A percentile compares a stretch with the other conserved stretches of the same genome.
phyloP scores from a whole-genome alignment of 2,797 vertebrate genomes.

The Falco columbarius region DNA sequence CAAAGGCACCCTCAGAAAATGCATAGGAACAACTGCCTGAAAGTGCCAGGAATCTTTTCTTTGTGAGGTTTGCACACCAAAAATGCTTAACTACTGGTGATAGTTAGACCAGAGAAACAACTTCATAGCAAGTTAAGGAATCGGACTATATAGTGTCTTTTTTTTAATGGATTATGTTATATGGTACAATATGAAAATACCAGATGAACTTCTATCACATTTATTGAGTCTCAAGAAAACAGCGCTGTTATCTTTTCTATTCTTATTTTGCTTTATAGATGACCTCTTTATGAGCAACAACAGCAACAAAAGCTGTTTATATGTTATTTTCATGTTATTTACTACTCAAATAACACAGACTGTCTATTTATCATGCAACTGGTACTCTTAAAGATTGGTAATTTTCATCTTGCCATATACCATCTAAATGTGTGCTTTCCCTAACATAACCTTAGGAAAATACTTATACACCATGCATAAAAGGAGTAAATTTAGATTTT shows the following conservation, averaged over 20 bases:
- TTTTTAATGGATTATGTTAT: background rate
- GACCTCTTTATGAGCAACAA: background rate
- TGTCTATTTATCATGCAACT: background rate
- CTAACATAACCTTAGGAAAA: background rate
- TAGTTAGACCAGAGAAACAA: background rate
- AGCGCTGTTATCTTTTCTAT: background rate
- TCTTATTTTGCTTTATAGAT: background rate
- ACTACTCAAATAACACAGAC: background rate
- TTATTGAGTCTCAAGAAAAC: background rate
- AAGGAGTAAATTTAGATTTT: background rate
- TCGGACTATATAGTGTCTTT: background rate
- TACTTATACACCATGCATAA: background rate
- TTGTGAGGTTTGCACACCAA: background rate
- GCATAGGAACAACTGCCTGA: background rate
- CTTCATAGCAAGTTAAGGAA: background rate
- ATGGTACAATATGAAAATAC: background rate
- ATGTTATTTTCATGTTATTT: background rate
- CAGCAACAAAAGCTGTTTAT: background rate
- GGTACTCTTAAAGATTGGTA: background rate
- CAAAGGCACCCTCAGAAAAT: background rate
- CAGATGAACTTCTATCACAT: background rate
- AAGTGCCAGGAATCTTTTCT: slow-evolving; percentile 4
- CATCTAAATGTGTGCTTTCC: background rate
- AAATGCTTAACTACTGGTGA: background rate
- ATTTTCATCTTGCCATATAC: background rate